phyloP scores from a whole-genome alignment of 2,113 vertebrate genomes.

The Onychostruthus taczanowskii region DNA sequence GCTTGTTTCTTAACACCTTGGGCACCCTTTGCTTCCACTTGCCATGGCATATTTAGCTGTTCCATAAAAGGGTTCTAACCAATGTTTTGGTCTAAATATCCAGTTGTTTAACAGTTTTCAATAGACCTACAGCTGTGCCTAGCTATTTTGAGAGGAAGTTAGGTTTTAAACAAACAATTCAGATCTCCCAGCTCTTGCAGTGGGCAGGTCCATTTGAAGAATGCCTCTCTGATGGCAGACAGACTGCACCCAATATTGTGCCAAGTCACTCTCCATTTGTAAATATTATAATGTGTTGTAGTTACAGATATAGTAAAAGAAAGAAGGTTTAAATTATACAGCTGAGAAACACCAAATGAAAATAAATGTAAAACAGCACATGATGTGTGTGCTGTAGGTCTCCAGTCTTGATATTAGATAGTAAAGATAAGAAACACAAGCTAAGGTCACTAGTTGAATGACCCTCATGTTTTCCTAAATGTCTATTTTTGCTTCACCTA shows the following conservation, averaged over 20 bases:
- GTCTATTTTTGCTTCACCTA: not conserved
- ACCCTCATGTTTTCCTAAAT: not conserved
- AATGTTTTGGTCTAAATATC: not conserved
- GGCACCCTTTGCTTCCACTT: not conserved
- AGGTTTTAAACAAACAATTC: conserved; percentile 9
- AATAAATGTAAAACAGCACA: conserved; percentile 27
- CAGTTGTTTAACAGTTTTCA: not conserved
- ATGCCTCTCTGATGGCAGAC: not conserved
- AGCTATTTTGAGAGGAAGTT: not conserved
- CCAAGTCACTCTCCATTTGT: conserved; percentile 40
- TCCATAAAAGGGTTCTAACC: not conserved
- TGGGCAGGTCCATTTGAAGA: not conserved
- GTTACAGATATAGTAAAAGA: conserved; percentile 12
- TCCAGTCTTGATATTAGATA: not conserved
- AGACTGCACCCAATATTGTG: not conserved
- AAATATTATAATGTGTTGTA: conserved; percentile 38
- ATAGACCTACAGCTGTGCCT: not conserved
- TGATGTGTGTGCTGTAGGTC: conserved; percentile 45
- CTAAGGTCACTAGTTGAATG: not conserved
- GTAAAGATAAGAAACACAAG: conserved; percentile 22
- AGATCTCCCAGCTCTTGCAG: not conserved
- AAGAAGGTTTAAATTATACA: conserved; percentile 44
- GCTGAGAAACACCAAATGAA: conserved; percentile 14
- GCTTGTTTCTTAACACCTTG: not conserved
- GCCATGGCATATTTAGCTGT: not conserved